Evolutionary conservation across 2,888 invertebrate genomes (phyloP).

Genomic region (Lasioglossum figueresi): DNA sequence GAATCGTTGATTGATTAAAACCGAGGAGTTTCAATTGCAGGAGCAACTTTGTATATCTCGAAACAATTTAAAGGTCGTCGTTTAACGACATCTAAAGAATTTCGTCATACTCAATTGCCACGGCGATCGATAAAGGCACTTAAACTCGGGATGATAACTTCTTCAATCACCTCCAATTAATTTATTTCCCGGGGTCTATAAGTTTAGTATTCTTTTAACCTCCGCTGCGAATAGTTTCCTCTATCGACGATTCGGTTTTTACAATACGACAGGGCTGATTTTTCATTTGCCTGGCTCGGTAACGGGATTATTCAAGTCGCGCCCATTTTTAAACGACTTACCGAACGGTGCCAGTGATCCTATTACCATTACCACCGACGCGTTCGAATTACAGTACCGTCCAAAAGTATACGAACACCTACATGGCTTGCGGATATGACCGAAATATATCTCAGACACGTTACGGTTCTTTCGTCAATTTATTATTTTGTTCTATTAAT

Average conservation of each 20-base stretch:
- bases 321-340: constrained; percentile 12
- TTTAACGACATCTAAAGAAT: neutral
- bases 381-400: constrained; percentile 31
- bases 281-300: neutral
- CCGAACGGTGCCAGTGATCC: constrained; percentile 11
- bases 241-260: neutral
- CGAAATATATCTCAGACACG: neutral
- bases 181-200: neutral
- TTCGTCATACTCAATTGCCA: constrained; percentile 2
- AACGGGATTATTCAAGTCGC: constrained; percentile 8
- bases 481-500: neutral
- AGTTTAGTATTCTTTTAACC: neutral
- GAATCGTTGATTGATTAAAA: neutral
- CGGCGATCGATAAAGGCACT: neutral
- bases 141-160: neutral
- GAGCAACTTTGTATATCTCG: neutral
- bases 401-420: constrained; percentile 20
- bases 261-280: neutral
- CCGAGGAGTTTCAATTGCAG: neutral
- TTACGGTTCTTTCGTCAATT: neutral
- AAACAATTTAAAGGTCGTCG: neutral
- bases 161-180: neutral
- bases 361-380: constrained; percentile 11
- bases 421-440: constrained; percentile 1
- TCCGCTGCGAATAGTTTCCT: neutral